Base-by-base conservation (phyloP, 2,888 invertebrate genomes). In the Dinocampus coccinellae region DNA sequence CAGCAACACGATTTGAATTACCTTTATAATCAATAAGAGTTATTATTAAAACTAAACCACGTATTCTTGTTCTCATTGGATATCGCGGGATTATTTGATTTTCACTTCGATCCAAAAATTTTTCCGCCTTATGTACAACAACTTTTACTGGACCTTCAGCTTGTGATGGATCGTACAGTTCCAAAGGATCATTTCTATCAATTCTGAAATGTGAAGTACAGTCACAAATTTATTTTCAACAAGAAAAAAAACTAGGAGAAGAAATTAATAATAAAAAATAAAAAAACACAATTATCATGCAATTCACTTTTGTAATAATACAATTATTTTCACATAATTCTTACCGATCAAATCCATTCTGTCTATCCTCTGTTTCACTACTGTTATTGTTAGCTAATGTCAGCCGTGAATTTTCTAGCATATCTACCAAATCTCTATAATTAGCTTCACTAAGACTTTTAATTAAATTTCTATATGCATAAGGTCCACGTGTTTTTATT, bases 1-100 rank as follows among this genome's bases (percentile, higher is more conserved):
- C 85, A 1, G 81, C 80, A 9, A 3, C 3, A 73, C 86, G 79
- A 3, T 68, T 67, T 26, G 77, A 61, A 2, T 70, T 55, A 6
- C 67, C 24, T 0, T 58, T 13, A 52, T 82, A 86, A 33, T 75
- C 22, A 20, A 81, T 81, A 52, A 85, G 84, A 3, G 84, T 83
- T 47, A 88, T 83, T 62, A 87, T 78, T 55, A 87, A 78, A 53
- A 86, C 86, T 16, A 83, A 74, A 24, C 87, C 87, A 24, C 85
- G 83, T 3, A 87, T 87, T 2, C 80, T 80, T 67, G 84, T 84
- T 58, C 83, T 76, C 87, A 87, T 87, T 0, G 78, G 78, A 73
- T 87, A 87, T 63, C 77, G 80, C 53, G 78, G 77, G 39, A 85
- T 74, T 16, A 69, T 33, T 33, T 72, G 62, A 34, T 72, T 65